These are phyloP conservation scores for Noctua fimbriata DNA, from an alignment of 2,888 invertebrate genomes.

Conservation along the genomic window DNA sequence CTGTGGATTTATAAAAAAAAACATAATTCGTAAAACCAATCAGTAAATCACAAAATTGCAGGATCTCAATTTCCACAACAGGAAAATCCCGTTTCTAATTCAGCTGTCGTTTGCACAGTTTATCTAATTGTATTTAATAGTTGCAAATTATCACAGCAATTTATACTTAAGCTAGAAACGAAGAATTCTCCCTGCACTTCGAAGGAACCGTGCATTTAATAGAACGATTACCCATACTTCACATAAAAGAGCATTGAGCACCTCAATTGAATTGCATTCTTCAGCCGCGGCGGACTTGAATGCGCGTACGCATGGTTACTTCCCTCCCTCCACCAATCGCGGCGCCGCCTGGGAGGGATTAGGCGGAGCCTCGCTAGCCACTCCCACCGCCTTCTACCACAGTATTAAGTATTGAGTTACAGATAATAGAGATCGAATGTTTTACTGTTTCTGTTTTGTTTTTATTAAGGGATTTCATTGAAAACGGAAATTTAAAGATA, in stretches of 20 bases:
- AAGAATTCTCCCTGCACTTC: slow-evolving; percentile 52
- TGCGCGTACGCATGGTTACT: slow-evolving; percentile 80
- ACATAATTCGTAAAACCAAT: slow-evolving; percentile 24
- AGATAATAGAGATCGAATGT: slow-evolving; percentile 81
- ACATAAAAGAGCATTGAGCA: slow-evolving; percentile 81
- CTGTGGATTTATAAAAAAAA: neutral
- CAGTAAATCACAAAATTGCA: slow-evolving; percentile 27
- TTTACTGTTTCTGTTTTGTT: slow-evolving; percentile 72
- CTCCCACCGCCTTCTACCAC: slow-evolving; percentile 83
- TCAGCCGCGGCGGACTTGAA: slow-evolving; percentile 69
- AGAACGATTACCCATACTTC: slow-evolving; percentile 79
- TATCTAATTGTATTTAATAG: slow-evolving; percentile 58
- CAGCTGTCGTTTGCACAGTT: slow-evolving; percentile 44
- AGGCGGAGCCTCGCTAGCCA: slow-evolving; percentile 73
- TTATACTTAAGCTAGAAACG: slow-evolving; percentile 60
- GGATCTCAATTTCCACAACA: slow-evolving; percentile 37
- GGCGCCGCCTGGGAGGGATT: slow-evolving; percentile 69
- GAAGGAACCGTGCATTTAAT: slow-evolving; percentile 67
- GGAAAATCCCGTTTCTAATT: slow-evolving; percentile 51
- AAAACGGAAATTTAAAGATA: slow-evolving; percentile 75
- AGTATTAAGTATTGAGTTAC: slow-evolving; percentile 82
- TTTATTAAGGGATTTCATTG: slow-evolving; percentile 77
- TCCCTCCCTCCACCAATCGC: slow-evolving; percentile 79
- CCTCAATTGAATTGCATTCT: slow-evolving; percentile 85
- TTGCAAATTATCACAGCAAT: slow-evolving; percentile 49